These are phyloP conservation scores for Sminthurides bifidus DNA, from an alignment of 1,140 invertebrate genomes.

Conservation along the genomic window DNA sequence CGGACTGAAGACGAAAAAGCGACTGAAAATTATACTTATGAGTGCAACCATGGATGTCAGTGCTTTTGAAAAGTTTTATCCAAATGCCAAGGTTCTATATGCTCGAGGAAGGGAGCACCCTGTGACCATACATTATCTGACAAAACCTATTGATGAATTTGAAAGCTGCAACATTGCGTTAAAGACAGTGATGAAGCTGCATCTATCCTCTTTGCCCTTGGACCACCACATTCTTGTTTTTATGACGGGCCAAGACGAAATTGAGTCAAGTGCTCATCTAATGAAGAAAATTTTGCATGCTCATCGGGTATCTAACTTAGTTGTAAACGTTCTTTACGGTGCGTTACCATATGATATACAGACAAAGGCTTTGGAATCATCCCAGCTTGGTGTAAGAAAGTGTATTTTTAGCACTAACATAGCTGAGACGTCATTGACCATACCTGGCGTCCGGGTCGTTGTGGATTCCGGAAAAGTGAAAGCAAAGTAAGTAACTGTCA, in stretches of 20 bases:
- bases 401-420: conserved; percentile 95
- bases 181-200: conserved; percentile 76
- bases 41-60: conserved; percentile 93
- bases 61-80: conserved; percentile 82
- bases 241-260: conserved; percentile 96
- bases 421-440: conserved; percentile 94
- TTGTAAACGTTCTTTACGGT: conserved; percentile 71
- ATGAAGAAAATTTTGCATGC: conserved; percentile 35
- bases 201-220: conserved; percentile 45
- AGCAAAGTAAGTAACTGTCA: conserved; percentile 47
- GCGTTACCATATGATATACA: conserved; percentile 64
- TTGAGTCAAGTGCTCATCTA: conserved; percentile 59
- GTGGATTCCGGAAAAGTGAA: conserved; percentile 94
- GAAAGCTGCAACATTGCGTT: conserved; percentile 52
- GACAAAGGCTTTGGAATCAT: conserved; percentile 59
- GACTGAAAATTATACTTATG: conserved; percentile 63
- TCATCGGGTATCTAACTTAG: conserved; percentile 44
- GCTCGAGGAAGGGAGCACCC: conserved; percentile 78
- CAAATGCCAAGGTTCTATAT: conserved; percentile 71
- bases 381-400: conserved; percentile 58
- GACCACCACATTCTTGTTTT: conserved; percentile 84
- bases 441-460: conserved; percentile 81
- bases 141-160: conserved; percentile 59
- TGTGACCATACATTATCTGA: conserved; percentile 66
- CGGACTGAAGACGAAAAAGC: conserved; percentile 5